Base-by-base conservation (phyloP, 2,888 invertebrate genomes). In the Chrysolina americana region DNA sequence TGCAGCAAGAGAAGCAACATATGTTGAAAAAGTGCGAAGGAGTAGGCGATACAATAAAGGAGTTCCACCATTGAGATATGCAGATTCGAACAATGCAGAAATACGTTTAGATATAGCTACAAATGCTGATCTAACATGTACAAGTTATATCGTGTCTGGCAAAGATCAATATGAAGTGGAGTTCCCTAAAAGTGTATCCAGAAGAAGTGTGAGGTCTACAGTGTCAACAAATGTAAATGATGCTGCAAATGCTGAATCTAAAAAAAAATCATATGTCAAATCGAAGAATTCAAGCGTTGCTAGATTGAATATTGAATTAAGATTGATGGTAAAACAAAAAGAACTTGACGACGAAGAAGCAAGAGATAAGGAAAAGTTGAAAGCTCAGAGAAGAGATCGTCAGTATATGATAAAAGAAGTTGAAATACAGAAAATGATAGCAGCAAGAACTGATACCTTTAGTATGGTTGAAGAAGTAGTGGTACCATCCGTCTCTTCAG, bases 61-160 rank as follows among this genome's bases (percentile, higher is more conserved):
- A 47, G 47, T 47, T n/a, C 47, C 47, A 47, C 47, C 47, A 4
- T n/a, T 47, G 47, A 47, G 47, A n/a, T 47, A 47, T 47, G 47
- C 47, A 6, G 47, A 47, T 47, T 8, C 6, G n/a, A 15, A 47
- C 47, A 47, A 47, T 47, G 47, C 47, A 47, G 47, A 47, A 47
- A 3, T 47, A 15, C 13, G 47, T 47, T 47, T 15, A n/a, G 15
- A 6, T 47, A 6, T 47, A 47, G 15, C 47, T n/a, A 2, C n/a
- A n/a, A 47, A 47, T 47, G n/a, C 13, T 47, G 47, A 47, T 15
- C 36, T n/a, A n/a, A n/a, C n/a, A n/a, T n/a, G 8, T 47, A 47
- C 10, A 47, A 47, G 47, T 47, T n/a, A 47, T 6, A 8, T 36
- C 36, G 36, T 36, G 8, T 36, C 36, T 36, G 36, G 36, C 36